phyloP scores from a whole-genome alignment of 92 coral and sea anemone genomes.

The Palythoa grandis region DNA sequence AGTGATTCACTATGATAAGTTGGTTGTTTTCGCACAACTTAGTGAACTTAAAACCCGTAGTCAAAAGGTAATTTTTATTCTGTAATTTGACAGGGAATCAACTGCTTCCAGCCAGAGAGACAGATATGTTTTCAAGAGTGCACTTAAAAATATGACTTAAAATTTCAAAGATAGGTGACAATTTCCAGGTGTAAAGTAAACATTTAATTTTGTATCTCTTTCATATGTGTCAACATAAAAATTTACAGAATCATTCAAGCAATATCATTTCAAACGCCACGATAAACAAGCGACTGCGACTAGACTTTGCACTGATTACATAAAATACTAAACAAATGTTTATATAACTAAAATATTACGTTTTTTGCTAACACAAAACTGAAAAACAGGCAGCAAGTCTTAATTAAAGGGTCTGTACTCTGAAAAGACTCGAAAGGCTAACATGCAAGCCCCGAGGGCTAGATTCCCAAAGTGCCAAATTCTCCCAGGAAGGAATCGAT shows the following conservation, averaged over 20 bases:
- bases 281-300: background rate
- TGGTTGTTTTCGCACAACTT: background rate
- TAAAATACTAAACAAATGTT: background rate
- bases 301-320: background rate
- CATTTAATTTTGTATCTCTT: conserved; percentile 10
- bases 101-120: background rate
- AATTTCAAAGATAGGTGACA: conserved; percentile 23
- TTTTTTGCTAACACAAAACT: background rate
- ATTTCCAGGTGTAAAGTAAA: conserved; percentile 7
- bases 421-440: background rate
- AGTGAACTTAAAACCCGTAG: background rate
- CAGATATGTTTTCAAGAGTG: conserved; percentile 1
- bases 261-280: background rate
- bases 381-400: conserved; percentile 15
- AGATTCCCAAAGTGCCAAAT: conserved; percentile 17
- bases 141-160: conserved; percentile 15
- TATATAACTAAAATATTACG: background rate
- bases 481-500: conserved; percentile 47
- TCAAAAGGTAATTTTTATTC: background rate
- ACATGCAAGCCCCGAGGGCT: conserved; percentile 32
- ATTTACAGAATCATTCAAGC: background rate
- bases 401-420: background rate
- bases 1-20: background rate
- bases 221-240: conserved; percentile 18
- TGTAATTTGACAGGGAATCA: background rate